Percentiles rank a stretch among this genome's conserved stretches.
Evolutionary conservation across 1,140 invertebrate species (phyloP).

Genomic region (Thalassaphorura encarpata): DNA sequence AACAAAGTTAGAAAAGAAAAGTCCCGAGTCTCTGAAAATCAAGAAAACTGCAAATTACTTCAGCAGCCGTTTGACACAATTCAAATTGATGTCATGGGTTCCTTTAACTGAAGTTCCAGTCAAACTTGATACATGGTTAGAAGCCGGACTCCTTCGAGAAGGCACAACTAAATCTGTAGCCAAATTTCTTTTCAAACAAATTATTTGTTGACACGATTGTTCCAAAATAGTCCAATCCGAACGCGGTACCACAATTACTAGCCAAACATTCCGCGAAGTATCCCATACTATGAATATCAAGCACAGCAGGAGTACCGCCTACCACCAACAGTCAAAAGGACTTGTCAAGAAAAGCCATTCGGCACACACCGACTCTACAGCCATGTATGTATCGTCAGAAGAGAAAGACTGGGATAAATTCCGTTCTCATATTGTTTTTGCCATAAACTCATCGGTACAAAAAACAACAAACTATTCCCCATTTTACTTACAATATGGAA

Average conservation of each 20-base stretch:
- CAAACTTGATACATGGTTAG: no score
- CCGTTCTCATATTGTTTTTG: conserved; percentile 32
- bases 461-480: conserved; percentile 26
- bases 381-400: conserved; percentile 29
- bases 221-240: conserved; percentile 5
- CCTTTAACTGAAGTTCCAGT: no score
- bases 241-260: neutral
- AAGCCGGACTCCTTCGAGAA: no score
- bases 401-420: conserved; percentile 35
- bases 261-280: neutral
- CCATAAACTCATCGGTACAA: conserved; percentile 32
- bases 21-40: no score
- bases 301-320: neutral
- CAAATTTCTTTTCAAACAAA: no score
- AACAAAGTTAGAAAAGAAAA: no score
- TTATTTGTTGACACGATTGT: no score
- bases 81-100: no score
- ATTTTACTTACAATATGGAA: conserved; percentile 33
- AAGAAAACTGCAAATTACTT: no score
- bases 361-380: neutral
- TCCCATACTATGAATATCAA: neutral
- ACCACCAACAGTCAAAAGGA: neutral
- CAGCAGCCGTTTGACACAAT: no score
- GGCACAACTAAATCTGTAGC: no score
- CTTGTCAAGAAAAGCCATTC: neutral